Evolutionary conservation across 2,113 vertebrate species (phyloP), one percentile per base, ranked within the genome.

Genomic region (Pseudorasbora parva): DNA sequence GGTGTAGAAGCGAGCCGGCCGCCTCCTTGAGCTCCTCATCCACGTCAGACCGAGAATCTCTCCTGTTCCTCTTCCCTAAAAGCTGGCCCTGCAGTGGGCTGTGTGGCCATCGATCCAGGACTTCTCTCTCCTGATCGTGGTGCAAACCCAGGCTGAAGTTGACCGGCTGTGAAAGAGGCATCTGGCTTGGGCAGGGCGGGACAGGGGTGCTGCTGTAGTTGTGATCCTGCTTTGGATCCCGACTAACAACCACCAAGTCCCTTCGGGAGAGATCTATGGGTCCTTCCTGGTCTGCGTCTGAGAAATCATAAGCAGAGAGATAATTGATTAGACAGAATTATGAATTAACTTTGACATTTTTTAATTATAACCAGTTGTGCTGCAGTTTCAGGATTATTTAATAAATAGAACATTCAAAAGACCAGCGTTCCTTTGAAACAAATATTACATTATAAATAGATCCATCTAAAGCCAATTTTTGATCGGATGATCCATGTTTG

Each of bases 21-120:
- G 98, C 98, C 87, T 99, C 98, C 89, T 99, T 99, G 82, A 99
- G 92, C 96, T 99, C 98, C 88, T 99, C 98, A 21, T 99, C 98
- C 10, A 99, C 95, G 91, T 99, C 98, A 8, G 94, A 94, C 86
- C 96, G 94, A 1, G 93, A 82, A 88, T 96, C 96, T 57, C 94
- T 92, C 0, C 95, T 86, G 5, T 89, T 92, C 90, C 95, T 95
- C 89, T 96, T 94, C 85, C 89, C 89, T 33, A 82, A 71, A 10
- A 92, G 90, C 68, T 93, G 93, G 77, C 90, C 93, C 86, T 95
- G 93, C 92, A 86, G 90, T 90, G 72, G 69, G 89, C 84, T 87
- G 93, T 74, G 88, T 87, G 21, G 37, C 73, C 71, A 64, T 92
- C 89, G 88, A 94, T 90, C 62, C 15, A 27, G 78, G 41, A 10